phyloP scores from a whole-genome alignment of 2,888 invertebrate species.

The Sarcophaga rosellei region DNA sequence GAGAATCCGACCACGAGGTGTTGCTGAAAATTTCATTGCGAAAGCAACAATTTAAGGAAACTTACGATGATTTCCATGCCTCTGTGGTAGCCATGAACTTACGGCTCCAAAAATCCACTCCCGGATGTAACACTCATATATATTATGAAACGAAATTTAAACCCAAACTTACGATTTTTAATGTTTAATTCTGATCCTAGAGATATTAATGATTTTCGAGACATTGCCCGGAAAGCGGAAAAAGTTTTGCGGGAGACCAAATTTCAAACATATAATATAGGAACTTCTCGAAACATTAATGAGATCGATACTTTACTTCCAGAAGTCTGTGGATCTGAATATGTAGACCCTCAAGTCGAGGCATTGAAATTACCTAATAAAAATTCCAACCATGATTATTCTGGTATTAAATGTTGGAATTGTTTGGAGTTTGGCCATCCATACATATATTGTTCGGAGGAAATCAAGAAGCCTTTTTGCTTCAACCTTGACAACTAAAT shows the following conservation, averaged over 20 bases:
- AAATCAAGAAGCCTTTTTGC: constrained; percentile 21
- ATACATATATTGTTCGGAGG: constrained; percentile 18
- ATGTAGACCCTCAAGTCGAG: constrained; percentile 36
- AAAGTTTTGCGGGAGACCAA: constrained; percentile 28
- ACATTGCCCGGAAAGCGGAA: constrained; percentile 30
- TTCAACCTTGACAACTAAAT: constrained; percentile 29
- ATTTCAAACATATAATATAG: constrained; percentile 2
- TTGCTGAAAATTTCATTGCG: too few relatives aligned
- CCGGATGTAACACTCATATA: constrained; percentile 8
- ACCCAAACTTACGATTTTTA: constrained; percentile 25
- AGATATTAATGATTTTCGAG: constrained; percentile 30
- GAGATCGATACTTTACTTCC: too few relatives aligned
- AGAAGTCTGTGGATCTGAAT: too few relatives aligned
- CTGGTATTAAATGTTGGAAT: constrained; percentile 41
- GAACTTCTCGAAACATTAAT: too few relatives aligned
- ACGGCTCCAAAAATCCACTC: background rate
- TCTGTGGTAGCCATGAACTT: constrained; percentile 23
- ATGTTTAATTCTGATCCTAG: constrained; percentile 25
- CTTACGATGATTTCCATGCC: constrained; percentile 12
- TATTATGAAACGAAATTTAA: constrained; percentile 28
- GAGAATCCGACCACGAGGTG: too few relatives aligned
- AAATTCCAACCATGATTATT: constrained; percentile 11
- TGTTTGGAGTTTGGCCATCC: constrained; percentile 18
- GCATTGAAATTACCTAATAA: background rate
- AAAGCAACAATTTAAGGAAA: background rate